A percentile compares a stretch with the other conserved stretches of the same genome.
These are phyloP conservation scores for Cacoxenus indagator DNA, from an alignment of 2,888 invertebrate species.

Conservation along the genomic window DNA sequence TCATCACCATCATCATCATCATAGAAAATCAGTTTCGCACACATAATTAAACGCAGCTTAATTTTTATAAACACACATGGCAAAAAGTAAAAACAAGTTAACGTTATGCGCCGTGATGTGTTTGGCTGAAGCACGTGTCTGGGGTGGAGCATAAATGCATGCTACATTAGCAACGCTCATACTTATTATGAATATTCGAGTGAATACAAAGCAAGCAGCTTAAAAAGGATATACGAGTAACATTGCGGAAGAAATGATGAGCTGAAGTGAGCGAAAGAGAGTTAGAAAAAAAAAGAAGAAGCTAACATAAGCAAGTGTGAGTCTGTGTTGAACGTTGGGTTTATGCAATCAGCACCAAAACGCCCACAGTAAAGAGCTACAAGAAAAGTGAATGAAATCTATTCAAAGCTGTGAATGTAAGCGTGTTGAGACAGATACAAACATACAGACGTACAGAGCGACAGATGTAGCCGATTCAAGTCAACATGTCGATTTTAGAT, in stretches of 20 bases:
- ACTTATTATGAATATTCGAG: conserved; percentile 47
- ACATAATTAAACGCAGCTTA: conserved; percentile 18
- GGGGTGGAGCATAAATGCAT: conserved; percentile 41
- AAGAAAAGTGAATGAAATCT: not conserved
- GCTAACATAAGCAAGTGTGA: not conserved
- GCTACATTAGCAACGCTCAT: conserved; percentile 64
- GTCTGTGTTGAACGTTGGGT: conserved; percentile 38
- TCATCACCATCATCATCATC: not conserved
- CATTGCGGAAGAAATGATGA: too few species aligned
- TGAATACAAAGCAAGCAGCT: not conserved
- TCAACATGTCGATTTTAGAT: not conserved
- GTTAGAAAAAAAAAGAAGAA: not conserved
- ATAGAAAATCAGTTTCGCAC: conserved; percentile 1
- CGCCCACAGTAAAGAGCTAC: conserved; percentile 45
- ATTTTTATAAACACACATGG: not conserved
- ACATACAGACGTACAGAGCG: conserved; percentile 21
- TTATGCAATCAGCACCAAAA: conserved; percentile 50
- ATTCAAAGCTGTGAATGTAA: not conserved
- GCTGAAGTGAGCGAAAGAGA: too few species aligned
- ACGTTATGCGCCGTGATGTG: not conserved
- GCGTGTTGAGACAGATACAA: conserved; percentile 18
- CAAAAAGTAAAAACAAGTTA: not conserved
- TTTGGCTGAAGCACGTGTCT: not conserved
- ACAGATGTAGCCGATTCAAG: conserved; percentile 8
- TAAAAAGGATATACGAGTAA: not conserved